These are phyloP conservation scores for Acrobasis consociella DNA, from an alignment of 2,888 invertebrate genomes.

Conservation along the genomic window DNA sequence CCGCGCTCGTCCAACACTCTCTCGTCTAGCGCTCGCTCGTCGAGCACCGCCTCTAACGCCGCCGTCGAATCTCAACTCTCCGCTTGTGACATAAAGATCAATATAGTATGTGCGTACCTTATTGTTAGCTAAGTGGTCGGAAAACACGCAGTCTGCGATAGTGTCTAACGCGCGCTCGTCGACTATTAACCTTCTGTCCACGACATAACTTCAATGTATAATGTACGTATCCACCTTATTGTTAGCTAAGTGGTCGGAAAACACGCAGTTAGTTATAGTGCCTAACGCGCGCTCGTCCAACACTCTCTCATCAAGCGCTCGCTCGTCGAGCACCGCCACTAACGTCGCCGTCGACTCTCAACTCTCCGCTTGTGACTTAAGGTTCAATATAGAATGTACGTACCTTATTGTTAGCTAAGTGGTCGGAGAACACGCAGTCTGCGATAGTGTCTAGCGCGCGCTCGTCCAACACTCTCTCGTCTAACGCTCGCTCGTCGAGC, in stretches of 20 bases:
- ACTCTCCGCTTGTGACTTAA: slow-evolving; percentile 82
- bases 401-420: slow-evolving; percentile 47
- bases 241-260: slow-evolving; percentile 42
- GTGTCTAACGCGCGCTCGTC: slow-evolving; percentile 67
- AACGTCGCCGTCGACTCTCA: slow-evolving; percentile 94
- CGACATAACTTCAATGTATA: too few relatives aligned
- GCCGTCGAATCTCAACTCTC: slow-evolving; percentile 95
- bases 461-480: slow-evolving; percentile 67
- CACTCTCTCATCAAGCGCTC: slow-evolving; percentile 70
- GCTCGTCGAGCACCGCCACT: slow-evolving; percentile 85
- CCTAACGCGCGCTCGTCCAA: slow-evolving; percentile 65
- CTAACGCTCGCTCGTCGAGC: slow-evolving; percentile 81
- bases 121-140: slow-evolving; percentile 42
- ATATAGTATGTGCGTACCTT: slow-evolving; percentile 38
- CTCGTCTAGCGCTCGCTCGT: slow-evolving; percentile 81
- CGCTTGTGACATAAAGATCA: slow-evolving; percentile 61
- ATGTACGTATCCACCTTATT: slow-evolving; percentile 43
- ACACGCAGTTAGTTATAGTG: slow-evolving; percentile 71
- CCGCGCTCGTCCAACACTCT: slow-evolving; percentile 62
- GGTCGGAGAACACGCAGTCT: slow-evolving; percentile 58
- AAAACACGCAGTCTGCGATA: slow-evolving; percentile 71
- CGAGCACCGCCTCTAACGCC: slow-evolving; percentile 87
- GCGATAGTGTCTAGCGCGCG: slow-evolving; percentile 74
- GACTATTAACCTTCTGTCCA: slow-evolving; percentile 91
- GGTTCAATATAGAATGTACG: neutral